These are phyloP conservation scores for Rhombomys opimus DNA, from an alignment of 2,113 vertebrate genomes.

Conservation along the genomic window DNA sequence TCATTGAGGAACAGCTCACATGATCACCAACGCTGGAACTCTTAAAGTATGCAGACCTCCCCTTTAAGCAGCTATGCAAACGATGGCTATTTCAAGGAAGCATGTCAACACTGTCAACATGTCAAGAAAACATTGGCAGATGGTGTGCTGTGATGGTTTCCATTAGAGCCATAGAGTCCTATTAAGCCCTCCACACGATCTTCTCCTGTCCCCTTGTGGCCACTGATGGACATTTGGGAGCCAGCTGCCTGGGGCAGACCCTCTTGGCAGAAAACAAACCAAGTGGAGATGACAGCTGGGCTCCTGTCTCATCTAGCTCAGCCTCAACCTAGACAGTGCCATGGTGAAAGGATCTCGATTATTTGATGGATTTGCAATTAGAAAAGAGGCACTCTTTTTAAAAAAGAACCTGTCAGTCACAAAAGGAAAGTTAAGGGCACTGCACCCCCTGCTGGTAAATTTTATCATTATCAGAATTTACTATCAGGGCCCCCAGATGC, in stretches of 20 bases:
- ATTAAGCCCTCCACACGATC: not conserved
- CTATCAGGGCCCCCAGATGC: not conserved
- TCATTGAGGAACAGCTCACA: not conserved
- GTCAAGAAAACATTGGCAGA: not conserved
- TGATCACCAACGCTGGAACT: not conserved
- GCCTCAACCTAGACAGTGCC: not conserved
- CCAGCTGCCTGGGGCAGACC: not conserved
- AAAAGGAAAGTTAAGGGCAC: constrained; percentile 59
- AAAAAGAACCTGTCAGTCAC: not conserved
- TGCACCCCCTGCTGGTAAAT: constrained; percentile 77
- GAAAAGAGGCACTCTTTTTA: not conserved
- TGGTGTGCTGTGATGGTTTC: not conserved
- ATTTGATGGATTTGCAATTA: constrained; percentile 20
- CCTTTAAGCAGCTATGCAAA: not conserved
- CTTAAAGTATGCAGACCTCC: not conserved
- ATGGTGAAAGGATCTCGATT: not conserved
- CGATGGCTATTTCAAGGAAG: constrained; percentile 9
- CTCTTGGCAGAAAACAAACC: not conserved
- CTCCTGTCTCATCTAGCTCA: not conserved
- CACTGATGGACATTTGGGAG: not conserved
- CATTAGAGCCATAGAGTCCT: not conserved
- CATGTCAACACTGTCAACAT: not conserved
- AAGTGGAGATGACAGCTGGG: not conserved
- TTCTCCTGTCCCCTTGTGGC: constrained; percentile 66
- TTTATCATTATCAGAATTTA: constrained; percentile 12